Conservation (phyloP, 1,140 invertebrate genomes). For the Lucilia cuprina region DNA sequence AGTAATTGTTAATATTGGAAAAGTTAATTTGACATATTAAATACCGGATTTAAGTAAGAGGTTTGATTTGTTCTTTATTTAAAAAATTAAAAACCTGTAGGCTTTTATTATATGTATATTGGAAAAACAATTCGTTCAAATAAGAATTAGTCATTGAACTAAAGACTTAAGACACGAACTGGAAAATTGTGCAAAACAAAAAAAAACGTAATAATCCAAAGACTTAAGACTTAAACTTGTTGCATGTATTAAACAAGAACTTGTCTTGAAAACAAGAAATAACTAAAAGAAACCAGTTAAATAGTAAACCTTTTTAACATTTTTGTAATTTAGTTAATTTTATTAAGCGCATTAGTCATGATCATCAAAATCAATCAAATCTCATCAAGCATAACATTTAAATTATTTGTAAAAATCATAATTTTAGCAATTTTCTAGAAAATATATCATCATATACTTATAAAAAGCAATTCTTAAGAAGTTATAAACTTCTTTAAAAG, state of each 20-base stretch:
- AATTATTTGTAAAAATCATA: background rate
- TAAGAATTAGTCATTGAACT: constrained; percentile 5
- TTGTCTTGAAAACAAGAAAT: background rate
- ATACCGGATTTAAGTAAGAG: constrained; percentile 9
- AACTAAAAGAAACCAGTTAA: background rate
- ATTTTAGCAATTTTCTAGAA: too few species aligned
- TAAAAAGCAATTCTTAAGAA: too few species aligned
- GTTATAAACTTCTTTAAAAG: too few species aligned
- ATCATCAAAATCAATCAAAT: background rate
- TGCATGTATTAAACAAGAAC: background rate
- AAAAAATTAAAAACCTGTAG: background rate
- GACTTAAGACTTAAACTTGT: background rate
- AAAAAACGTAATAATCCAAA: background rate
- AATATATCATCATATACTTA: too few species aligned
- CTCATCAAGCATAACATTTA: background rate
- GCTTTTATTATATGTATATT: background rate
- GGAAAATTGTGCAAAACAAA: background rate
- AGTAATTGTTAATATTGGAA: background rate
- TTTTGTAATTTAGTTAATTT: background rate
- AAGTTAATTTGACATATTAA: constrained; percentile 1
- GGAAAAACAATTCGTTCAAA: background rate
- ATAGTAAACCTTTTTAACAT: background rate
- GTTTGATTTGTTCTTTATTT: background rate
- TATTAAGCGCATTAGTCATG: background rate
- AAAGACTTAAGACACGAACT: background rate